Evolutionary conservation across 1,140 invertebrate genomes (phyloP).

Genomic region (Drosophila eugracilis): DNA sequence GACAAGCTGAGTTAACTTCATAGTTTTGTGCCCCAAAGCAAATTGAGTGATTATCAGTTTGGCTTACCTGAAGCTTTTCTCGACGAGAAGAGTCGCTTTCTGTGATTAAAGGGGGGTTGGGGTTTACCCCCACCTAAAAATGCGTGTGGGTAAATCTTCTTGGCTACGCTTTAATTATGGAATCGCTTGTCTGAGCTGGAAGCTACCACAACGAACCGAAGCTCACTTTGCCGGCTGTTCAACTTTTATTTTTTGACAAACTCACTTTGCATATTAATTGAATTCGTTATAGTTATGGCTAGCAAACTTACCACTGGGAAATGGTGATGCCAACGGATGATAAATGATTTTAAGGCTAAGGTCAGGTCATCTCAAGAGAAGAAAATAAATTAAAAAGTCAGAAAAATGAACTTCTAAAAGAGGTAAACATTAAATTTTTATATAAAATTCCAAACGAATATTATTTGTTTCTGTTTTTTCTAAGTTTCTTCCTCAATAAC

Average conservation of each 20-base stretch:
- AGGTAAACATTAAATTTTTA: neutral
- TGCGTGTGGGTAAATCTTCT: slow-evolving; percentile 56
- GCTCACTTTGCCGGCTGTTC: slow-evolving; percentile 20
- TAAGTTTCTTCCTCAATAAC: too few species aligned
- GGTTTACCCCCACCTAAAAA: slow-evolving; percentile 8
- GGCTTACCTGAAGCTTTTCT: slow-evolving; percentile 52
- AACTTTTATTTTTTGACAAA: slow-evolving; percentile 32
- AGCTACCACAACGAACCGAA: slow-evolving; percentile 21
- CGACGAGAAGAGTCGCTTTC: neutral
- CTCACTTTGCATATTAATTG: slow-evolving; percentile 65
- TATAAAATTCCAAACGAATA: too few species aligned
- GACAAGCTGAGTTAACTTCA: slow-evolving; percentile 76
- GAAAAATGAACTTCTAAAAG: neutral
- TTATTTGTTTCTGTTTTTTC: too few species aligned
- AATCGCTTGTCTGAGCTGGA: slow-evolving; percentile 39
- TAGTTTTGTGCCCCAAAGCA: slow-evolving; percentile 70
- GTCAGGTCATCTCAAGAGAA: neutral
- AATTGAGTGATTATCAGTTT: slow-evolving; percentile 83
- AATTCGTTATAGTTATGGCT: slow-evolving; percentile 44
- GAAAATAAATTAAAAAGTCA: slow-evolving; percentile 3
- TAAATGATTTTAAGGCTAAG: slow-evolving; percentile 31
- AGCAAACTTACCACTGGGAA: neutral
- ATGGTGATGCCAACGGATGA: slow-evolving; percentile 13
- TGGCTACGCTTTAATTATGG: slow-evolving; percentile 54
- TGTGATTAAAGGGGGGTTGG: slow-evolving; percentile 4